These are phyloP conservation scores for Diacarnus erythraeanus DNA, from an alignment of 37 sponge, comb jelly and placozoan genomes.

Conservation along the genomic window DNA sequence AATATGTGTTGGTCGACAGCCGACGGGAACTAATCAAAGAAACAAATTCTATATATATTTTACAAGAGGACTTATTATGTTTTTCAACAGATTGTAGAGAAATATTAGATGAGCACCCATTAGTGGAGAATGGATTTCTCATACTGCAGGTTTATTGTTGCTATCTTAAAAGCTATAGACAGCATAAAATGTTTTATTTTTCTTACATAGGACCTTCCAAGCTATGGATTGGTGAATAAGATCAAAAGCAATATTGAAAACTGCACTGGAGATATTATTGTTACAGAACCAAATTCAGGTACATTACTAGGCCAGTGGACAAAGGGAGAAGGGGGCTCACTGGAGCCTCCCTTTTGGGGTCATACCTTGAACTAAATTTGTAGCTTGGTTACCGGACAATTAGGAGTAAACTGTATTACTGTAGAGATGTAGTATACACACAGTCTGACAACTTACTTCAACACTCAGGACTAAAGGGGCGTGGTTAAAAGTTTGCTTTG, in stretches of 20 bases:
- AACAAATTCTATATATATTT: not conserved
- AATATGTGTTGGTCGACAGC: not conserved
- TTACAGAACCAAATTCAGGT: not conserved
- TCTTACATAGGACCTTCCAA: conserved; percentile 35
- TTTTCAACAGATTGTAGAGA: conserved; percentile 55
- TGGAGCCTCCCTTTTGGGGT: no score
- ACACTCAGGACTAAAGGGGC: no score
- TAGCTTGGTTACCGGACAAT: no score
- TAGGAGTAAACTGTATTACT: no score
- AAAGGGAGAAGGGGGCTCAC: not conserved
- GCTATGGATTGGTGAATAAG: conserved; percentile 37
- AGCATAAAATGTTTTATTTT: not conserved
- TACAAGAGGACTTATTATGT: conserved; percentile 22
- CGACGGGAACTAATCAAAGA: not conserved
- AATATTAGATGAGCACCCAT: conserved; percentile 5
- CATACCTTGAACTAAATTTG: no score
- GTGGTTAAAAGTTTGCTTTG: no score
- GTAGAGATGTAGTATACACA: no score
- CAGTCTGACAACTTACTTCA: no score
- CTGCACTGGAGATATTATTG: not conserved
- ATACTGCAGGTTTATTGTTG: conserved; percentile 39
- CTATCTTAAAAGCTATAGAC: not conserved
- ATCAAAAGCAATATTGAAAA: not conserved
- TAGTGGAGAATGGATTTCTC: conserved; percentile 38
- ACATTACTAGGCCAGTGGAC: not conserved